A percentile compares a stretch with the other conserved stretches of the same genome.
These are phyloP conservation scores for Candoia aspera DNA, from an alignment of 2,113 vertebrate species.

Conservation along the genomic window DNA sequence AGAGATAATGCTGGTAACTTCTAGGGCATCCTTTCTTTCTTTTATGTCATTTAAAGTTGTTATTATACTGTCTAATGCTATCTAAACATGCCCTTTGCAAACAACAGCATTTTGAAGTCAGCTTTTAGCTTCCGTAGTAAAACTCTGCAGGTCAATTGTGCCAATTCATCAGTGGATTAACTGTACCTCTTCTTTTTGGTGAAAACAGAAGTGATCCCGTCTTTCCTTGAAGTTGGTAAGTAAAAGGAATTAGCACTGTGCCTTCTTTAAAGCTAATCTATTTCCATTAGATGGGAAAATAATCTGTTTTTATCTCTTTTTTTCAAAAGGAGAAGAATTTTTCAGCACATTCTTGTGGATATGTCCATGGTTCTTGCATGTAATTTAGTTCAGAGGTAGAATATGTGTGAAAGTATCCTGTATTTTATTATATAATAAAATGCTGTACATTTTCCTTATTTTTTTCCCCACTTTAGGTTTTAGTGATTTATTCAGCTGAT, in stretches of 20 bases:
- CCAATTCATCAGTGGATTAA: neutral
- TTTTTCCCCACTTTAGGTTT: no score
- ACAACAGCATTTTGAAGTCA: neutral
- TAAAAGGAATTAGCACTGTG: neutral
- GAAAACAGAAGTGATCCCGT: neutral
- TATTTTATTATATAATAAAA: no score
- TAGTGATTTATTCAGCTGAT: no score
- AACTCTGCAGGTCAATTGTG: neutral
- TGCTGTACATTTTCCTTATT: no score
- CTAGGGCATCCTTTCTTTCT: neutral
- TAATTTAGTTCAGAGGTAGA: no score
- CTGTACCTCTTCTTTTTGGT: neutral
- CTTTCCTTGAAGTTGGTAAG: neutral
- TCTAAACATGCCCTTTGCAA: neutral
- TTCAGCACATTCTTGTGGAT: no score
- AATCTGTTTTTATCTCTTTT: no score
- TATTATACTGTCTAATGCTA: neutral
- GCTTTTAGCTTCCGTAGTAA: neutral
- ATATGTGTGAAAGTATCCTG: no score
- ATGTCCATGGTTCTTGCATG: no score
- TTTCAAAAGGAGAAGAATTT: no score
- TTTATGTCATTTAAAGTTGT: neutral
- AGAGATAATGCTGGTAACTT: neutral
- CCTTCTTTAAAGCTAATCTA: neutral
- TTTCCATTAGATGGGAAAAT: neutral